Evolutionary conservation across 2,113 vertebrate genomes (phyloP).

Genomic region (Chloropsis cyanopogon): DNA sequence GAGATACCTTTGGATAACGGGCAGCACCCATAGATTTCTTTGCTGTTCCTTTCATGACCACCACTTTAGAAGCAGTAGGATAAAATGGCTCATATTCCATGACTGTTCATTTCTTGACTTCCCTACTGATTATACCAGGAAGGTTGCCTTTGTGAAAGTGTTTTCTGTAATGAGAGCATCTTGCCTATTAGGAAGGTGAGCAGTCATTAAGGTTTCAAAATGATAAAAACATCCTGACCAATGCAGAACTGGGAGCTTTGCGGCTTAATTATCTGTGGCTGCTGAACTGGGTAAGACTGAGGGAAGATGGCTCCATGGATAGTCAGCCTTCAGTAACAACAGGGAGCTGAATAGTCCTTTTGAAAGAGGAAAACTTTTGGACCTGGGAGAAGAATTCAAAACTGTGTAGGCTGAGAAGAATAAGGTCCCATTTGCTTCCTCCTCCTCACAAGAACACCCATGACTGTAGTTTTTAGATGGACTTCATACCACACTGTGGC

Average conservation of each 20-base stretch:
- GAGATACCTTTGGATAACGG: neutral
- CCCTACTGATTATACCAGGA: neutral
- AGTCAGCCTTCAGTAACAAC: neutral
- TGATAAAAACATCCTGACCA: neutral
- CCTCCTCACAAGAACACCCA: neutral
- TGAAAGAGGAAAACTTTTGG: neutral
- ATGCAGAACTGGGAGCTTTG: neutral
- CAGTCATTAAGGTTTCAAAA: neutral
- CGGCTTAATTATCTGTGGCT: neutral
- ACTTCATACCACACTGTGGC: neutral
- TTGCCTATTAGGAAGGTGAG: neutral
- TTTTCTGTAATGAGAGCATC: neutral
- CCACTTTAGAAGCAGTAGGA: neutral
- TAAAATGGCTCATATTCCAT: neutral
- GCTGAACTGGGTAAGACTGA: neutral
- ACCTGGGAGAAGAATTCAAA: neutral
- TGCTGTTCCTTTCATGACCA: neutral
- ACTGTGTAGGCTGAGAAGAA: neutral
- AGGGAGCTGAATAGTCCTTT: neutral
- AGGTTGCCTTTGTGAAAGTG: neutral
- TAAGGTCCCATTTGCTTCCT: neutral
- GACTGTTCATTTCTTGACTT: neutral
- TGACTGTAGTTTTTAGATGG: neutral
- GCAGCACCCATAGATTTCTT: neutral
- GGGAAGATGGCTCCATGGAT: neutral